Base-by-base conservation (phyloP, 2,113 vertebrate species). In the Typhlomys cinereus region DNA sequence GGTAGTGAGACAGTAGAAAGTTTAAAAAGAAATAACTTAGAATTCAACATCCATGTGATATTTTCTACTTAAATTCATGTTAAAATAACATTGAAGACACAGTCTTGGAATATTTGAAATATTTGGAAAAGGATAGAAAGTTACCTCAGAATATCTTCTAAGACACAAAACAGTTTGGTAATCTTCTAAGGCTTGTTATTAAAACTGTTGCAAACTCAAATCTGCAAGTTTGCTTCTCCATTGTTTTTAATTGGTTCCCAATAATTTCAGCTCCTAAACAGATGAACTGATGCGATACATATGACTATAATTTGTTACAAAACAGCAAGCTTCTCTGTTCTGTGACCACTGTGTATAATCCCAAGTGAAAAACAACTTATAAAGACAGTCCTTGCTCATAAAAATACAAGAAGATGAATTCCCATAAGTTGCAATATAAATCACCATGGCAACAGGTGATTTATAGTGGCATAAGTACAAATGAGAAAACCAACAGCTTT, bases 231-330 rank as follows among this genome's bases (percentile, higher is more conserved):
- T 70, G 75, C 31, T 54, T 93, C n/a, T 54, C 7, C 92, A 13
- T 90, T 85, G 44, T 90, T 93, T 94, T 62, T 75, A 94, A 89
- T 86, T 84, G 44, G 80, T 59, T 94, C n/a, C 14, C 74, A 88
- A 92, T 94, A 94, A 94, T 90, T 94, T 71, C 93, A 27, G 88
- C 31, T 34, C 36, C 54, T 80, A 74, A 36, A 54, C n/a, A 90
- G 54, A 15, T 91, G 36, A 92, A 50, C 11, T 86, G 57, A 57
- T n/a, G 25, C 71, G 73, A 87, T 80, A 54, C 36, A 80, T 39
- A 93, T 74, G 25, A 44, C 44, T 89, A 20, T 69, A 93, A 67
- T 75, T 91, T 79, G 73, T 88, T 81, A 78, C 25, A 64, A 59
- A 79, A 7, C 7, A 70, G 15, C 23, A 91, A 61, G 29, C 39